Base-by-base conservation (phyloP, 1,140 invertebrate genomes). In the Parapsyche elsis region DNA sequence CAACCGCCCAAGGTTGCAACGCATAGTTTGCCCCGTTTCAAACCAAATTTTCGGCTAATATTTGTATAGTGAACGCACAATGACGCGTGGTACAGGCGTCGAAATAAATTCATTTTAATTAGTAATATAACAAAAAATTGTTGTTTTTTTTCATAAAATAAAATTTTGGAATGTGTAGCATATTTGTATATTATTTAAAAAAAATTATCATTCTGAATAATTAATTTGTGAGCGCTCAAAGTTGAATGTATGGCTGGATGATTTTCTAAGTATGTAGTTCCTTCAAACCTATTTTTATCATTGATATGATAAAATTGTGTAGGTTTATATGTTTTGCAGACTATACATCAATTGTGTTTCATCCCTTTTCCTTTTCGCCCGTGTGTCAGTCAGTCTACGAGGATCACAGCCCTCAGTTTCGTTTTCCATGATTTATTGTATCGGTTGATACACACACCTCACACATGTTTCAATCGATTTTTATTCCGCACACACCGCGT, bases 31-130 rank as follows among this genome's bases (percentile, higher is more conserved):
- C 0, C 71, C 73, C 61, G 44, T 76, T 76, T 71, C 44, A 26
- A 83, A 78, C 80, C 64, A 80, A 83, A 75, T 83, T 83, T 83
- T 79, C 78, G 78, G 70, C 80, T 78, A 83, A 81, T 81, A 83
- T 83, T 83, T 80, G 81, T 80, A 67, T 73, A 83, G 71, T 53
- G 24, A 45, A 79, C 21, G 71, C 78, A 76, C 44, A 67, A 59
- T 49, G 44, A 10, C 12, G 71, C 49, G 2, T 10, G 12, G 16
- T 53, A 53, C 30, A 38, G 30, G 30, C 30, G 30, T 1, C 30
- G 30, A 38, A 38, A 38, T 38, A 38, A 38, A 38, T 38, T 38
- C 30, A 10, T 59, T 59, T 21, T 16, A 59, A 59, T 16, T 59
- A 59, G 1, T 4, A 16, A 59, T 59, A 59, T 4, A 59, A 59